phyloP scores from a whole-genome alignment of 2,888 invertebrate genomes.

The Allolobophora icterica region DNA sequence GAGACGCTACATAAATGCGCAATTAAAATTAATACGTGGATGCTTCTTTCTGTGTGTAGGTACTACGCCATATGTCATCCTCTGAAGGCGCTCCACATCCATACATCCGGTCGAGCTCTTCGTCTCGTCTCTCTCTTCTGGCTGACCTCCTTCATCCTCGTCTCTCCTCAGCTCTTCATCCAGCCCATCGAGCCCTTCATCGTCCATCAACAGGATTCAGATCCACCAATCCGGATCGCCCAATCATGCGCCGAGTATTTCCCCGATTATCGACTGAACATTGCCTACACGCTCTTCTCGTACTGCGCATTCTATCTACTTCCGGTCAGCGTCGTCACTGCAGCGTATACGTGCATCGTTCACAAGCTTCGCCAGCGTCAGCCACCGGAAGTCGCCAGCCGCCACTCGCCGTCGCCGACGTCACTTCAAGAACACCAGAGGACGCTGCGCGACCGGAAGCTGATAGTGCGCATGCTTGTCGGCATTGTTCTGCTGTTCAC shows the following conservation, averaged over 20 bases:
- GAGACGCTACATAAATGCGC: no score
- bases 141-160: constrained; percentile 83
- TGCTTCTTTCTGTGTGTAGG: constrained; percentile 42
- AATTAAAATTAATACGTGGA: no score
- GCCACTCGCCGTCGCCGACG: constrained; percentile 46
- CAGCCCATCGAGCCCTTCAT: constrained; percentile 71
- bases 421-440: constrained; percentile 47
- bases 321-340: constrained; percentile 54
- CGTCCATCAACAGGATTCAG: background rate
- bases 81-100: constrained; percentile 49
- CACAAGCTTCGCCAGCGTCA: constrained; percentile 54
- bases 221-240: background rate
- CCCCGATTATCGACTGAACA: constrained; percentile 45
- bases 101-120: constrained; percentile 50
- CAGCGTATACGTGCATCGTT: constrained; percentile 53
- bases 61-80: constrained; percentile 56
- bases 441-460: constrained; percentile 51
- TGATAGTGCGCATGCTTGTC: constrained; percentile 55
- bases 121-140: constrained; percentile 74
- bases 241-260: constrained; percentile 54
- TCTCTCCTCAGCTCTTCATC: constrained; percentile 88
- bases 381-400: constrained; percentile 52
- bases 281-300: constrained; percentile 51
- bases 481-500: constrained; percentile 54
- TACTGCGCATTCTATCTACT: constrained; percentile 53